Evolutionary conservation across 1,140 invertebrate species (phyloP).

Genomic region (Berghia stephanieae): DNA sequence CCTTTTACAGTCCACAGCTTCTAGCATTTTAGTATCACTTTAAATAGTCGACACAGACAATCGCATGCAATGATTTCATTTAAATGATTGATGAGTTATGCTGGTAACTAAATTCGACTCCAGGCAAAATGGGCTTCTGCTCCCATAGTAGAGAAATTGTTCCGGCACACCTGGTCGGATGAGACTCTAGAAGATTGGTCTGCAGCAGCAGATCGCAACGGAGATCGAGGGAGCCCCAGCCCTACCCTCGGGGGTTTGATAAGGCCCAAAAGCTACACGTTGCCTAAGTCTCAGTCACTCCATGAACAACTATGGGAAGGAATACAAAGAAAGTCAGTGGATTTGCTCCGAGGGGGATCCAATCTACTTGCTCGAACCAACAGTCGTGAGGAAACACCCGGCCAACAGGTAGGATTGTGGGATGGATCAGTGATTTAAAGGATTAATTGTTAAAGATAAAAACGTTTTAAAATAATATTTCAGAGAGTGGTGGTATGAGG

Average conservation of each 20-base stretch:
- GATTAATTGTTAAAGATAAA: no score
- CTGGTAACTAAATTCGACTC: no score
- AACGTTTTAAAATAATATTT: no score
- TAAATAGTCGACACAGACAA: no score
- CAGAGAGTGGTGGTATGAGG: no score
- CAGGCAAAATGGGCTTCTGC: slow-evolving; percentile 60
- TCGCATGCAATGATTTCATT: no score
- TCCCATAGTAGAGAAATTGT: slow-evolving; percentile 37
- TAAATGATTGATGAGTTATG: no score
- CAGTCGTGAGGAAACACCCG: slow-evolving; percentile 54
- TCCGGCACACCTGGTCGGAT: slow-evolving; percentile 51
- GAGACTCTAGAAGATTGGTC: slow-evolving; percentile 60
- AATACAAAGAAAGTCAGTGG: slow-evolving; percentile 59
- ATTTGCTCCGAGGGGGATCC: slow-evolving; percentile 57
- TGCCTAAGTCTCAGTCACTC: slow-evolving; percentile 55
- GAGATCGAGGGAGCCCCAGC: slow-evolving; percentile 22
- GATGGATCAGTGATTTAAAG: background rate
- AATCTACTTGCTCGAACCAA: slow-evolving; percentile 53
- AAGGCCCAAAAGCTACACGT: slow-evolving; percentile 56
- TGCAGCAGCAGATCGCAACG: background rate
- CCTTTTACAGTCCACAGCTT: no score
- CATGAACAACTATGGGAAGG: slow-evolving; percentile 62
- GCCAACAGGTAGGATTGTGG: slow-evolving; percentile 25
- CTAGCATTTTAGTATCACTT: no score
- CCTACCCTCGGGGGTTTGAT: slow-evolving; percentile 46